Evolutionary conservation across 2,888 invertebrate species (phyloP).

Genomic region (Drosophila meridiana): DNA sequence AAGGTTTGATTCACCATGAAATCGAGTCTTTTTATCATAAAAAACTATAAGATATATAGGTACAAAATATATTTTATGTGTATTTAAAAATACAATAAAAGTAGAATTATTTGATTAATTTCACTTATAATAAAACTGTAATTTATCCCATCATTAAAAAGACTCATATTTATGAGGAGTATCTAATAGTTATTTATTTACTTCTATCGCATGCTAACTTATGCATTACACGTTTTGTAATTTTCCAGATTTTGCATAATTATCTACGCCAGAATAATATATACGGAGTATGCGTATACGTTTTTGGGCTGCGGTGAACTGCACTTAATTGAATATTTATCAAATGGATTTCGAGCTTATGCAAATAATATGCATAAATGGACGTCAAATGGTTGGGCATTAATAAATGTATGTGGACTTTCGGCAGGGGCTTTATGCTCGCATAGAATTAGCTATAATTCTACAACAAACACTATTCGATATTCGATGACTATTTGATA

Average conservation of each 20-base stretch:
- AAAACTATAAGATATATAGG: too few relatives aligned
- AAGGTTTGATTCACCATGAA: too few relatives aligned
- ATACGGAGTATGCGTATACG: slow-evolving; percentile 6
- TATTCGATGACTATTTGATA: slow-evolving; percentile 26
- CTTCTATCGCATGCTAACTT: background rate
- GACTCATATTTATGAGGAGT: background rate
- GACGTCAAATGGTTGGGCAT: slow-evolving; percentile 47
- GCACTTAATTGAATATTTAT: slow-evolving; percentile 76
- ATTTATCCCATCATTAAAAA: background rate
- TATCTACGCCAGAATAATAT: slow-evolving; percentile 44
- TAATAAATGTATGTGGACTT: slow-evolving; percentile 49
- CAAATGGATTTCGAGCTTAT: slow-evolving; percentile 65
- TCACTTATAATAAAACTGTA: background rate
- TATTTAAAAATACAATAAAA: background rate
- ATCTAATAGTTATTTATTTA: background rate
- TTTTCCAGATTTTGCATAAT: slow-evolving; percentile 58
- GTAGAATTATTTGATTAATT: background rate
- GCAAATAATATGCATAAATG: slow-evolving; percentile 65
- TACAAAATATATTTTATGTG: background rate
- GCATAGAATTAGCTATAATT: slow-evolving; percentile 17
- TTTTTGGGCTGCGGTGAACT: slow-evolving; percentile 21
- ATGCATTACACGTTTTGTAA: slow-evolving; percentile 26
- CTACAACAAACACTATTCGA: slow-evolving; percentile 1
- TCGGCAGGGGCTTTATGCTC: slow-evolving; percentile 3
- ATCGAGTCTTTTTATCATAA: too few relatives aligned